phyloP scores from a whole-genome alignment of 1,140 invertebrate genomes.

The Ooceraea biroi region DNA sequence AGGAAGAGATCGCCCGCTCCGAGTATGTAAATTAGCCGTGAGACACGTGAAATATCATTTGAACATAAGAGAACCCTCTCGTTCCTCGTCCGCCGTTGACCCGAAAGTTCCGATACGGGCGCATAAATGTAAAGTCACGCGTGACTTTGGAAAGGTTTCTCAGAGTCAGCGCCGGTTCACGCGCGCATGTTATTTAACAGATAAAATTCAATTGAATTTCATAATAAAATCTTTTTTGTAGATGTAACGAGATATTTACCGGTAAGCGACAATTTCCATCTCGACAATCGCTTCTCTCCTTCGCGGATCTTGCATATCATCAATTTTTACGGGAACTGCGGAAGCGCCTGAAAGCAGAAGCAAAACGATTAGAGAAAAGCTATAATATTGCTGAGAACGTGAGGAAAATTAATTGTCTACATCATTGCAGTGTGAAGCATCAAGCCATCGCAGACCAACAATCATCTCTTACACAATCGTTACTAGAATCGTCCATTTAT shows the following conservation, averaged over 20 bases:
- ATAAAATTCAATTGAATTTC: too few species aligned
- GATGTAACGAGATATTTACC: too few species aligned
- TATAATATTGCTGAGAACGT: too few species aligned
- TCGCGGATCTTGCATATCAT: too few species aligned
- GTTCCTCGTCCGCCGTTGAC: neutral
- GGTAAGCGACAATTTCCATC: too few species aligned
- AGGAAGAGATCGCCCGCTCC: conserved; percentile 6
- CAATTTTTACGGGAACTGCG: too few species aligned
- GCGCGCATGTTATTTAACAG: neutral
- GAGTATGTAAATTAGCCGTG: conserved; percentile 34
- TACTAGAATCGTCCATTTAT: neutral
- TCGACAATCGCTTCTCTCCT: too few species aligned
- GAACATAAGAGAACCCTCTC: conserved; percentile 15
- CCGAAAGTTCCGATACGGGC: neutral
- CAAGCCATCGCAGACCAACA: neutral
- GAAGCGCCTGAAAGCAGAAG: too few species aligned
- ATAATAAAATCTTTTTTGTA: too few species aligned
- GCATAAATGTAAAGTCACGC: neutral
- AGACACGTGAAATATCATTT: conserved; percentile 39
- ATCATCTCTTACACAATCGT: neutral
- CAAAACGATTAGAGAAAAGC: too few species aligned
- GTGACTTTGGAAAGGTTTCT: neutral
- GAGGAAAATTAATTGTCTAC: too few species aligned
- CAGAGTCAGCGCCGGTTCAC: neutral
- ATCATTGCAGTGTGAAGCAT: too few species aligned